phyloP scores from a whole-genome alignment of 2,113 vertebrate species.

The Macquaria ambigua region DNA sequence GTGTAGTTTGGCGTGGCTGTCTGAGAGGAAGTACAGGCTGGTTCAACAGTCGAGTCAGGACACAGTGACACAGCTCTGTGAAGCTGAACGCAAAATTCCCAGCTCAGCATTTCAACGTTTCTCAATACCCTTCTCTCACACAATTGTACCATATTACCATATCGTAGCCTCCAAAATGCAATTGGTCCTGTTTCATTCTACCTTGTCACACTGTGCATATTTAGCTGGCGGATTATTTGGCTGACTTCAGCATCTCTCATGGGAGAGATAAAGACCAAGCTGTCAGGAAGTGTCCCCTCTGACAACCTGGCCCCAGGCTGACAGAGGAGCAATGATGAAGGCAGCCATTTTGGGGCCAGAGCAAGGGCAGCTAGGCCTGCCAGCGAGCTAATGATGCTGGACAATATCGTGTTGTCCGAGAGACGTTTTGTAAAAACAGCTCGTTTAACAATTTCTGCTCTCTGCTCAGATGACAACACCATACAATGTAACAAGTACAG shows the following conservation, averaged over 20 bases:
- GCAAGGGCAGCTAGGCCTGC: conserved; percentile 32
- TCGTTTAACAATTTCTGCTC: conserved; percentile 34
- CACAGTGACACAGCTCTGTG: conserved; percentile 18
- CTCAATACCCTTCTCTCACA: conserved; percentile 40
- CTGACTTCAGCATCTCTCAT: conserved; percentile 71
- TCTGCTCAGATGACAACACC: conserved; percentile 2
- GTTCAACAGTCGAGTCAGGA: conserved; percentile 37
- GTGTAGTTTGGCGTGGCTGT: background rate
- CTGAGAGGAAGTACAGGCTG: background rate
- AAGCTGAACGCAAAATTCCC: conserved; percentile 41
- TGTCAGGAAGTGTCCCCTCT: conserved; percentile 60
- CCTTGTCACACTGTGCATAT: conserved; percentile 56
- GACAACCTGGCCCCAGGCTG: conserved; percentile 67
- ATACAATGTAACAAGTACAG: background rate
- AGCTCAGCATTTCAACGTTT: conserved; percentile 56
- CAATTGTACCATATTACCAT: conserved; percentile 34
- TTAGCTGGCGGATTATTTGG: conserved; percentile 51
- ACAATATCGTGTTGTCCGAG: background rate
- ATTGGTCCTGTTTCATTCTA: conserved; percentile 35
- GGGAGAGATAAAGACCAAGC: conserved; percentile 63
- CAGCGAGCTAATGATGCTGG: conserved; percentile 49
- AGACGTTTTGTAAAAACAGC: background rate
- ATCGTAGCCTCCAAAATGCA: conserved; percentile 31
- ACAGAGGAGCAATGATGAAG: conserved; percentile 49
- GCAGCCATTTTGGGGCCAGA: conserved; percentile 55